Evolutionary conservation across 2,888 invertebrate genomes (phyloP).

Genomic region (Aporophyla nigra): DNA sequence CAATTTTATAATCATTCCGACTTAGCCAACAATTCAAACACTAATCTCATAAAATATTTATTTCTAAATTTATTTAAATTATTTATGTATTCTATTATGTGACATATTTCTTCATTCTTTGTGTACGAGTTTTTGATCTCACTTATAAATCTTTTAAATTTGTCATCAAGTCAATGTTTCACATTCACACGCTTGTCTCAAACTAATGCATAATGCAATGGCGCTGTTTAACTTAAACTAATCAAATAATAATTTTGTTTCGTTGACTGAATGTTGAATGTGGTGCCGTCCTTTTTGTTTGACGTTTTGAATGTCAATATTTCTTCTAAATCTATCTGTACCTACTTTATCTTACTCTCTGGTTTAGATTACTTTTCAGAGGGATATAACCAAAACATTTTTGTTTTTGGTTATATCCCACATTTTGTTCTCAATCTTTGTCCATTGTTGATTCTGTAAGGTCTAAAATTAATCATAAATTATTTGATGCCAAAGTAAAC

Average conservation of each 20-base stretch:
- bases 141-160: slow-evolving; percentile 27
- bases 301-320: neutral
- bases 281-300: slow-evolving; percentile 17
- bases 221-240: slow-evolving; percentile 49
- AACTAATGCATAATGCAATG: slow-evolving; percentile 49
- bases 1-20: slow-evolving; percentile 40
- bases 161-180: slow-evolving; percentile 48
- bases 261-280: slow-evolving; percentile 44
- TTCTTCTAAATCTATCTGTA: slow-evolving; percentile 11
- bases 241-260: slow-evolving; percentile 9
- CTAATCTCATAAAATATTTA: slow-evolving; percentile 9
- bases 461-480: neutral
- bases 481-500: neutral
- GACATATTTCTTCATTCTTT: slow-evolving; percentile 37
- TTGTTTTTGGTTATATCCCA: neutral
- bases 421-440: neutral
- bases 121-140: slow-evolving; percentile 30
- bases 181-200: slow-evolving; percentile 51
- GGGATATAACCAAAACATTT: neutral
- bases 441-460: neutral
- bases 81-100: slow-evolving; percentile 40
- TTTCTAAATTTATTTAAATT: slow-evolving; percentile 19
- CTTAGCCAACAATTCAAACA: slow-evolving; percentile 40
- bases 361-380: neutral
- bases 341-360: neutral